phyloP scores from a whole-genome alignment of 2,888 invertebrate species.

The Agrochola lota region DNA sequence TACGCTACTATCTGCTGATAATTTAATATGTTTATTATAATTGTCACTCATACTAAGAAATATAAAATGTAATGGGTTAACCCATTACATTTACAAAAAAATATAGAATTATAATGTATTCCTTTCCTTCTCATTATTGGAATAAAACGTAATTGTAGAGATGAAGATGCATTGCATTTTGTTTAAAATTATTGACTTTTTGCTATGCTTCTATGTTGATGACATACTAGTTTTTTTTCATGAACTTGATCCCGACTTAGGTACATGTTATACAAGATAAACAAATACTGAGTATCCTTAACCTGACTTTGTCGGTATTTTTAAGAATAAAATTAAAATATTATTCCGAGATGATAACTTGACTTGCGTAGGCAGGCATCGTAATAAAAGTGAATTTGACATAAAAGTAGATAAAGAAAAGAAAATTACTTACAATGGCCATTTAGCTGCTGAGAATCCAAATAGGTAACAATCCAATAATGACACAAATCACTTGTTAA shows the following conservation, averaged over 20 bases:
- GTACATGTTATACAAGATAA: neutral
- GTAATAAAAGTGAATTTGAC: conserved; percentile 31
- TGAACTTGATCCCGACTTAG: neutral
- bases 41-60: too few relatives aligned
- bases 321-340: conserved; percentile 11
- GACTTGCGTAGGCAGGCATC: neutral
- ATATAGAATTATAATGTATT: too few relatives aligned
- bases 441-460: conserved; percentile 83
- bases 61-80: too few relatives aligned
- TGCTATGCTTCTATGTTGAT: neutral
- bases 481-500: conserved; percentile 84
- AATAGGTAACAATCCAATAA: conserved; percentile 84
- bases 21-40: neutral
- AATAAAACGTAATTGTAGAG: neutral
- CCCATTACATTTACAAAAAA: too few relatives aligned
- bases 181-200: neutral
- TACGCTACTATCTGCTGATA: neutral
- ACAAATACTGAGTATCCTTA: neutral
- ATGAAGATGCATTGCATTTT: neutral
- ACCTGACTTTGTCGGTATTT: neutral
- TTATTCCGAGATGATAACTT: conserved; percentile 5
- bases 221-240: conserved; percentile 4
- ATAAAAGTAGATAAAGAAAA: conserved; percentile 53
- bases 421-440: conserved; percentile 82
- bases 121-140: neutral